Evolutionary conservation across 2,797 vertebrate species (phyloP).

Genomic region (Rhynchonycteris naso): DNA sequence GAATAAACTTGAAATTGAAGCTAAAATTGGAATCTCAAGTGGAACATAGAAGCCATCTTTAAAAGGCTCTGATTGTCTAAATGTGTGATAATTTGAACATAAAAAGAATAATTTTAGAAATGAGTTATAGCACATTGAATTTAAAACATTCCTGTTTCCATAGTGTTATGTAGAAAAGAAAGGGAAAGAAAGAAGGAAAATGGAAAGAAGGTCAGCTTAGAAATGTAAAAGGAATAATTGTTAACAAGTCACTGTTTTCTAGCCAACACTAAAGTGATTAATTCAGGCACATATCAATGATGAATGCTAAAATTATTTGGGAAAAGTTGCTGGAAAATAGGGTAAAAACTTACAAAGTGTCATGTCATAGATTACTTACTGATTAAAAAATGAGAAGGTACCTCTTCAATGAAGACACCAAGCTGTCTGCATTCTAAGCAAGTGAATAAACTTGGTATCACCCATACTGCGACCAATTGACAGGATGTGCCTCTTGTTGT

Average conservation of each 20-base stretch:
- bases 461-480: neutral
- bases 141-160: neutral
- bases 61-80: neutral
- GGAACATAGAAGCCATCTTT: neutral
- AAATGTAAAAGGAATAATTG: neutral
- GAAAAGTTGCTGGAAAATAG: neutral
- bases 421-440: neutral
- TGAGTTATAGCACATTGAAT: neutral
- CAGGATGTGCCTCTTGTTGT: neutral
- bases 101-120: neutral
- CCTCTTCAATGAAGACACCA: neutral
- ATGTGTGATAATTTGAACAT: neutral
- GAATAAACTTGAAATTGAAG: neutral
- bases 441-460: neutral
- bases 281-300: neutral
- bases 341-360: neutral
- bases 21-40: conserved; percentile 24
- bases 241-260: neutral
- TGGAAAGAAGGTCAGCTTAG: neutral
- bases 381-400: neutral
- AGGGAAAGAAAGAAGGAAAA: neutral
- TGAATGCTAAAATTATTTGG: neutral
- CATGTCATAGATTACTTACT: neutral
- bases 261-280: neutral
- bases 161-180: neutral